These are phyloP conservation scores for Rhinoraja longicauda DNA, from an alignment of 2,797 vertebrate species.

Conservation along the genomic window DNA sequence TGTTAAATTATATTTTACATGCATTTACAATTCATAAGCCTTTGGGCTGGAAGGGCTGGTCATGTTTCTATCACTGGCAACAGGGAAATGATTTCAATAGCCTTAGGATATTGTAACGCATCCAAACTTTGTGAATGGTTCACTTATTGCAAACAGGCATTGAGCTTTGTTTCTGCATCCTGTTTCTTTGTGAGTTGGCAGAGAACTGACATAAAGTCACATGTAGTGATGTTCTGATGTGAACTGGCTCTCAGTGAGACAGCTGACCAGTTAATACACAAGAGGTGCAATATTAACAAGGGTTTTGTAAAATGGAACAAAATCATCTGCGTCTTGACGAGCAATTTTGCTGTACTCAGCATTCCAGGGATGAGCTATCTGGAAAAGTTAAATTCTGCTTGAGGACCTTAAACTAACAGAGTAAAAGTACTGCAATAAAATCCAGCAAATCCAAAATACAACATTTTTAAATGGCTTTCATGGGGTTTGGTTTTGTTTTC, in stretches of 20 bases:
- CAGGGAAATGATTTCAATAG: neutral
- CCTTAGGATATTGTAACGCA: neutral
- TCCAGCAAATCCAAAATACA: neutral
- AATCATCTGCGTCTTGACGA: neutral
- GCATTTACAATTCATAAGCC: conserved; percentile 7
- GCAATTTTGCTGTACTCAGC: neutral
- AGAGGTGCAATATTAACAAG: conserved; percentile 5
- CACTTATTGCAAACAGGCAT: conserved; percentile 11
- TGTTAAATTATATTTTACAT: neutral
- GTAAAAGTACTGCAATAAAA: neutral
- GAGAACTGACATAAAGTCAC: neutral
- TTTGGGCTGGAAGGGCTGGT: neutral
- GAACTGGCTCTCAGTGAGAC: neutral
- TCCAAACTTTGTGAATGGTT: conserved; percentile 19
- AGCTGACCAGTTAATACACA: conserved; percentile 30
- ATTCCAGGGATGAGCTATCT: neutral
- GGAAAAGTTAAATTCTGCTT: neutral
- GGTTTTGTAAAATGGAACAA: neutral
- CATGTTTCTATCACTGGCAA: neutral
- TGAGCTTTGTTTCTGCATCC: conserved; percentile 31
- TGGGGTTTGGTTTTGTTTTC: no score
- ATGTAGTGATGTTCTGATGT: neutral
- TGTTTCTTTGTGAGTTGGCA: conserved; percentile 26
- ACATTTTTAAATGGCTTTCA: no score
- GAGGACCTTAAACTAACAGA: neutral